Percentiles rank a stretch among this genome's conserved stretches.
phyloP scores from a whole-genome alignment of 64 coral and sea anemone genomes.

The Platygyra sinensis region DNA sequence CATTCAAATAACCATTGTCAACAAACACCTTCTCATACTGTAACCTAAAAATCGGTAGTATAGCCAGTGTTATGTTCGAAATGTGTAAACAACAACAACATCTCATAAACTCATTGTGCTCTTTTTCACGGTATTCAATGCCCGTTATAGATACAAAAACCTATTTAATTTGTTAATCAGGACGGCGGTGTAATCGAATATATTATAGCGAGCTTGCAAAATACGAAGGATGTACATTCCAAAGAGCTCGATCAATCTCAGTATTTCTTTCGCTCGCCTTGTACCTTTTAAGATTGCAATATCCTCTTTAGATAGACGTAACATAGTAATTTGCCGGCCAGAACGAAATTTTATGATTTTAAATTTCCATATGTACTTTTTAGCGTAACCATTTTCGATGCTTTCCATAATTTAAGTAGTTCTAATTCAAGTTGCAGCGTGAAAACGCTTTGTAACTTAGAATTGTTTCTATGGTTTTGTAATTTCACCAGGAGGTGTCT shows the following conservation, averaged over 20 bases:
- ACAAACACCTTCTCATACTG: too few relatives aligned
- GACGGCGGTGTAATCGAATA: neutral
- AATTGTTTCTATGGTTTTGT: neutral
- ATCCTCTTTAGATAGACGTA: neutral
- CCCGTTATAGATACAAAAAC: too few relatives aligned
- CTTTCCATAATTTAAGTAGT: neutral
- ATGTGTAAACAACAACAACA: too few relatives aligned
- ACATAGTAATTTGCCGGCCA: neutral
- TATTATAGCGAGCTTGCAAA: neutral
- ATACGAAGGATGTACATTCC: neutral
- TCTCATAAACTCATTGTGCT: too few relatives aligned
- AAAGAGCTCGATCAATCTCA: neutral
- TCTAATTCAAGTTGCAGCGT: neutral
- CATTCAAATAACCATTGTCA: too few relatives aligned
- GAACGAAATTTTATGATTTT: neutral
- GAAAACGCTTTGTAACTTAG: neutral
- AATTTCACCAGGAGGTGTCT: conserved; percentile 10
- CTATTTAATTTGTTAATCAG: too few relatives aligned
- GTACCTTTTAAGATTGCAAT: neutral
- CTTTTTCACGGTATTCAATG: too few relatives aligned
- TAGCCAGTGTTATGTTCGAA: too few relatives aligned
- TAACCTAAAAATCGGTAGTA: too few relatives aligned
- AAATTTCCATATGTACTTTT: neutral
- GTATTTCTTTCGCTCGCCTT: neutral
- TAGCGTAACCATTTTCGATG: neutral